These are phyloP conservation scores for Drosophila anomalata DNA, from an alignment of 2,888 invertebrate species.

Conservation along the genomic window DNA sequence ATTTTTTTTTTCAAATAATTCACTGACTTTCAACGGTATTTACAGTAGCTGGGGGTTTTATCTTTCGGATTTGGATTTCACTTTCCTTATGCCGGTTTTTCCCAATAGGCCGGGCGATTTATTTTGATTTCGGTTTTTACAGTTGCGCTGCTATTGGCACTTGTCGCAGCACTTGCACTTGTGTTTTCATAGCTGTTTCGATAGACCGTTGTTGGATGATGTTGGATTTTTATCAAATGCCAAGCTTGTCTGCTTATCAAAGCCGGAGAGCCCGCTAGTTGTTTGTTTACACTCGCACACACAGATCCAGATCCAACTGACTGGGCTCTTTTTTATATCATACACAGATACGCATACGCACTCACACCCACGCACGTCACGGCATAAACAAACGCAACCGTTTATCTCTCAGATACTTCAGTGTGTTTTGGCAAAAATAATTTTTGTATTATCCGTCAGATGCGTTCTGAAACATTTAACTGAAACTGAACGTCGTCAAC, in stretches of 20 bases:
- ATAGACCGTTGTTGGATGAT: conserved; percentile 10
- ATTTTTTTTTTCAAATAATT: conserved; percentile 9
- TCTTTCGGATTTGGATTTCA: conserved; percentile 22
- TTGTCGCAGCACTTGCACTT: conserved; percentile 31
- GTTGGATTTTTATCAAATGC: conserved; percentile 19
- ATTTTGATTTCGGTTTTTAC: conserved; percentile 21
- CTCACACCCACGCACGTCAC: conserved; percentile 10
- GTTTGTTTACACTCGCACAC: conserved; percentile 35
- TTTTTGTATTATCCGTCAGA: conserved; percentile 2
- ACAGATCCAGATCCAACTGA: background rate
- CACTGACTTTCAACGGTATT: conserved; percentile 21
- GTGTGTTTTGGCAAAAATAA: conserved; percentile 33
- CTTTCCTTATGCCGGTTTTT: conserved; percentile 28
- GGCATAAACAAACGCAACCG: conserved; percentile 37
- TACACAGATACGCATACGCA: conserved; percentile 16
- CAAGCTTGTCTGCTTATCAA: conserved; percentile 47
- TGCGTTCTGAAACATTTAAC: conserved; percentile 12
- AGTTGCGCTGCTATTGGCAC: conserved; percentile 14
- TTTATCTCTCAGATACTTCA: conserved; percentile 18
- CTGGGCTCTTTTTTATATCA: background rate
- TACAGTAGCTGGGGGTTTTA: conserved; percentile 25
- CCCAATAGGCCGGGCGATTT: conserved; percentile 16
- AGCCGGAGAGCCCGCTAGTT: conserved; percentile 39
- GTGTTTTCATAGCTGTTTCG: conserved; percentile 42
- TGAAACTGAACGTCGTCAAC: conserved; percentile 2